Conservation (phyloP, 2,797 vertebrate species). For the Pseudopleuronectes americanus region DNA sequence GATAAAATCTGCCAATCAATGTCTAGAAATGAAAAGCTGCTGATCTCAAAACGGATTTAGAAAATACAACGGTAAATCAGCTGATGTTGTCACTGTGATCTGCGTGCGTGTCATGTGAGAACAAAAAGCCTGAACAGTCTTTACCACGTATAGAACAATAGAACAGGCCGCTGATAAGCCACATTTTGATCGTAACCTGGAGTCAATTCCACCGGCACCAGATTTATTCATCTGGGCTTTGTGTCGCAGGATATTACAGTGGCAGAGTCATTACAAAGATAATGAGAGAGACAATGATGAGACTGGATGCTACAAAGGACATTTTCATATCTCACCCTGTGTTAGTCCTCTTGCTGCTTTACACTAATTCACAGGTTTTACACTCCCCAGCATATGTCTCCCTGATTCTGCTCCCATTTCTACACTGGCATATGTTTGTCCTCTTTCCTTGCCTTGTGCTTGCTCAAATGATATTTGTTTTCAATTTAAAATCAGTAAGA, state of each 20-base stretch:
- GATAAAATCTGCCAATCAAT: not conserved
- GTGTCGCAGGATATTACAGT: not conserved
- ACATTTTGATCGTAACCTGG: not conserved
- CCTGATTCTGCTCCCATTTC: not conserved
- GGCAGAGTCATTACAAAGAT: conserved; percentile 1
- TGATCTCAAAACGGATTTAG: not conserved
- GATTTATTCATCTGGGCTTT: not conserved
- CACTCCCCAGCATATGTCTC: not conserved
- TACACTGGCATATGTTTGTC: too few relatives aligned
- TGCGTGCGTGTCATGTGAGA: not conserved
- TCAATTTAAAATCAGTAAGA: too few relatives aligned
- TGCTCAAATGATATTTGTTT: not conserved
- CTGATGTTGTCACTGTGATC: not conserved
- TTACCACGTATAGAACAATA: not conserved
- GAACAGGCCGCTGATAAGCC: not conserved
- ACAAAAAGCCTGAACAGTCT: not conserved
- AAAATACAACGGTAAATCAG: not conserved
- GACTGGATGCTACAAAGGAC: conserved; percentile 3
- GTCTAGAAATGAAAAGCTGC: not conserved
- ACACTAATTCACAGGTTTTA: not conserved
- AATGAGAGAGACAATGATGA: not conserved
- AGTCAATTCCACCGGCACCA: not conserved
- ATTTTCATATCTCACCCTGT: conserved; percentile 7
- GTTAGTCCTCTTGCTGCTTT: not conserved
- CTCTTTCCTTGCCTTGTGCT: not conserved